Conservation (phyloP, 2,113 vertebrate genomes). For the Nematolebias whitei region DNA sequence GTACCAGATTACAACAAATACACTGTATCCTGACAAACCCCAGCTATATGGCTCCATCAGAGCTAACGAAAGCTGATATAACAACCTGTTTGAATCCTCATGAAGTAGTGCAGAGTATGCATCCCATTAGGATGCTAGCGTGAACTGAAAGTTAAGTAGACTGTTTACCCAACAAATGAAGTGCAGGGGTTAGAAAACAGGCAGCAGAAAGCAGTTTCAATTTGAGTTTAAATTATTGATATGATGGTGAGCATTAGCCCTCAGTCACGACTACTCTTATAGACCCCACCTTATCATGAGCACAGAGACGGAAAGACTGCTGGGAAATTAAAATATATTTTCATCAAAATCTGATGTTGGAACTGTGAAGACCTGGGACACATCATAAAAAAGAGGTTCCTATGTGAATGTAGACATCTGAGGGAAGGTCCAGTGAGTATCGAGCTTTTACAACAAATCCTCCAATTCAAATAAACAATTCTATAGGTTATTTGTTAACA, state of each 20-base stretch:
- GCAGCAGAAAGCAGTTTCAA: constrained; percentile 9
- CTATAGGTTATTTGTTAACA: background rate
- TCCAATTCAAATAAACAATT: background rate
- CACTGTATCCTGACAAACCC: background rate
- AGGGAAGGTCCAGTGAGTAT: background rate
- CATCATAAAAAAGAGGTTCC: background rate
- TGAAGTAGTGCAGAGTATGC: background rate
- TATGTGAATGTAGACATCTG: background rate
- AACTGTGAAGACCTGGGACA: background rate
- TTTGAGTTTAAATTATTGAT: constrained; percentile 11
- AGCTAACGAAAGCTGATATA: background rate
- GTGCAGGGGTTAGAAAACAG: background rate
- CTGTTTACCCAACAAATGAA: constrained; percentile 1
- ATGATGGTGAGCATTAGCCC: constrained; percentile 4
- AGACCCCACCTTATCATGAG: constrained; percentile 1
- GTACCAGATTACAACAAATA: background rate
- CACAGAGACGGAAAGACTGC: constrained; percentile 5
- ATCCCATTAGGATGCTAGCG: background rate
- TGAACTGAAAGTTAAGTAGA: constrained; percentile 10
- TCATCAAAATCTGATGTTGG: background rate
- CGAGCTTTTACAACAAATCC: background rate
- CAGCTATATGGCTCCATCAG: background rate
- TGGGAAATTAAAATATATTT: constrained; percentile 12
- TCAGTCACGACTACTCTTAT: background rate
- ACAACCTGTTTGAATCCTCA: background rate